phyloP scores from a whole-genome alignment of 2,797 vertebrate species.

The Helarctos malayanus region DNA sequence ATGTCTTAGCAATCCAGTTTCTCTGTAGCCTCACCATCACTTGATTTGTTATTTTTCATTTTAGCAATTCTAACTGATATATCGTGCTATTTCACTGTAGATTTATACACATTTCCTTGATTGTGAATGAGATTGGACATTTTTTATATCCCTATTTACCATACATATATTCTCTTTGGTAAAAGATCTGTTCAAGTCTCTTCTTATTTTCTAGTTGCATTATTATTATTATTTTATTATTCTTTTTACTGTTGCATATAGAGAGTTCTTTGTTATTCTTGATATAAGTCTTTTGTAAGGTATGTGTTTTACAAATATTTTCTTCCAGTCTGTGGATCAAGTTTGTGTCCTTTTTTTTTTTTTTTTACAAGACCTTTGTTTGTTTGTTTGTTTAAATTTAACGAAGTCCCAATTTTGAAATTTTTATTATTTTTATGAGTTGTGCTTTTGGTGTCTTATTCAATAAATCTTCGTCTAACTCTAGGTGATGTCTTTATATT shows the following conservation, averaged over 20 bases:
- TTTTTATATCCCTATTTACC: neutral
- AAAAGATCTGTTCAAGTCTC: neutral
- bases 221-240: neutral
- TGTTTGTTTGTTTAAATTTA: neutral
- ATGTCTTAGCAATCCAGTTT: neutral
- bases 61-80: neutral
- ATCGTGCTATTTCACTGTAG: neutral
- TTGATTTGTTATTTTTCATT: neutral
- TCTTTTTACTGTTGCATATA: neutral
- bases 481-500: neutral
- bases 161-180: neutral
- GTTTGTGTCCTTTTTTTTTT: neutral
- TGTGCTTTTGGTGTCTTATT: neutral
- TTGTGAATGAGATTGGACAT: neutral
- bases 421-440: neutral
- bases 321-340: neutral
- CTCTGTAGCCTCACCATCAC: neutral
- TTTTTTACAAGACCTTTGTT: neutral
- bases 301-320: neutral
- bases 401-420: neutral
- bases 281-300: neutral
- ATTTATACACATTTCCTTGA: neutral
- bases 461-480: neutral
- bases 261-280: neutral
- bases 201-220: neutral